Evolutionary conservation across 2,888 invertebrate genomes (phyloP).

Genomic region (Melipona beecheii): DNA sequence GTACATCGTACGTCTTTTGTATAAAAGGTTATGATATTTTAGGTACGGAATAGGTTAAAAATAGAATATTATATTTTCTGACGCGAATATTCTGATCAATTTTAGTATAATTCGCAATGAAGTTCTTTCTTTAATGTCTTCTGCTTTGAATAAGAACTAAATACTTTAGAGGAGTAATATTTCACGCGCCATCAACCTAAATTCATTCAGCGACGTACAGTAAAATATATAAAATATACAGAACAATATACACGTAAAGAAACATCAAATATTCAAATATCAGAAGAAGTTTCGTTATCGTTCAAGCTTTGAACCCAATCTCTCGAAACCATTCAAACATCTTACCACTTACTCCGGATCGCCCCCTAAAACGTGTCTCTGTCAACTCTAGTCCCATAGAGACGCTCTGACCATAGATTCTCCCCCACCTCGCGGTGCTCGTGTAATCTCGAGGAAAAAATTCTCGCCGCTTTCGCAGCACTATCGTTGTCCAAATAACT

Average conservation of each 20-base stretch:
- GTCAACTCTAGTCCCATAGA: background rate
- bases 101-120: background rate
- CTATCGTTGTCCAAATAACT: conserved; percentile 55
- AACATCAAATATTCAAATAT: background rate
- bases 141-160: too few relatives aligned
- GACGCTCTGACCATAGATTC: background rate
- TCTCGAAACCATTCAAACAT: too few relatives aligned
- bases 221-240: background rate
- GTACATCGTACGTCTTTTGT: too few relatives aligned
- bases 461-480: conserved; percentile 5
- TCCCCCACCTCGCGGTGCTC: background rate
- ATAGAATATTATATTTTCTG: too few relatives aligned
- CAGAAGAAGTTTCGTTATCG: too few relatives aligned
- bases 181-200: too few relatives aligned
- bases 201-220: too few relatives aligned
- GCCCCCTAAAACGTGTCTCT: background rate
- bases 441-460: conserved; percentile 18
- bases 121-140: background rate
- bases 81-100: too few relatives aligned
- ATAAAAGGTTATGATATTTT: too few relatives aligned
- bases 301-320: background rate
- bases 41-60: too few relatives aligned
- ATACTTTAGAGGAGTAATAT: too few relatives aligned
- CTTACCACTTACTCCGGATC: background rate
- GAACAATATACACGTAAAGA: background rate